These are phyloP conservation scores for Clarias gariepinus DNA, from an alignment of 2,113 vertebrate genomes.

Conservation along the genomic window DNA sequence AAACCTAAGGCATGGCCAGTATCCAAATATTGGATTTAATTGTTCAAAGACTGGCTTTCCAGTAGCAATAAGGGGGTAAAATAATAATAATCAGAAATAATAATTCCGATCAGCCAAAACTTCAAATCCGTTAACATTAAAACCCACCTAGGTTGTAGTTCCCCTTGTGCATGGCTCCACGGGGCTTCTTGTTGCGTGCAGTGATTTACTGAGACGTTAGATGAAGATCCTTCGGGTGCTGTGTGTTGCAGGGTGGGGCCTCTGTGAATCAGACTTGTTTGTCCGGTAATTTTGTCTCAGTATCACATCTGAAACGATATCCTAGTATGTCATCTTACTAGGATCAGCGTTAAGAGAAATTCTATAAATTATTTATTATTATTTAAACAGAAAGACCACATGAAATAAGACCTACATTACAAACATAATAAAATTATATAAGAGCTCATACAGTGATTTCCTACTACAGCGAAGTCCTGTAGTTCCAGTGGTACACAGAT, in stretches of 20 bases:
- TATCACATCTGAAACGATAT: not conserved
- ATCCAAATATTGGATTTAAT: not conserved
- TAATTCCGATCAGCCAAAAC: not conserved
- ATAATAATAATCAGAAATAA: not conserved
- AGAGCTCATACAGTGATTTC: not conserved
- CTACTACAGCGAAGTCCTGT: not conserved
- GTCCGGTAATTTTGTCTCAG: not conserved
- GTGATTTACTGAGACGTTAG: too few relatives aligned
- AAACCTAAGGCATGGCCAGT: too few relatives aligned
- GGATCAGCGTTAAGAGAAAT: not conserved
- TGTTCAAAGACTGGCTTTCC: not conserved
- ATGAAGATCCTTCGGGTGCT: too few relatives aligned
- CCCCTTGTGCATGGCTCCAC: too few relatives aligned
- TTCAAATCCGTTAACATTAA: too few relatives aligned
- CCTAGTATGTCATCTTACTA: not conserved
- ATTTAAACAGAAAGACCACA: conserved; percentile 7
- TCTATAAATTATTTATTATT: not conserved
- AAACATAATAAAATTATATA: not conserved
- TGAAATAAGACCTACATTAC: not conserved
- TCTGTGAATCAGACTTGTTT: too few relatives aligned
- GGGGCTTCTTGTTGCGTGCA: too few relatives aligned
- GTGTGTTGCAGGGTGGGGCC: too few relatives aligned
- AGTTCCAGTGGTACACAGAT: not conserved
- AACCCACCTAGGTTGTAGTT: too few relatives aligned
- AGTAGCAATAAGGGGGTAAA: not conserved